Percentiles rank a stretch among this genome's conserved stretches.
phyloP scores from a whole-genome alignment of 1,140 invertebrate genomes.

The Platyscapa corneri region DNA sequence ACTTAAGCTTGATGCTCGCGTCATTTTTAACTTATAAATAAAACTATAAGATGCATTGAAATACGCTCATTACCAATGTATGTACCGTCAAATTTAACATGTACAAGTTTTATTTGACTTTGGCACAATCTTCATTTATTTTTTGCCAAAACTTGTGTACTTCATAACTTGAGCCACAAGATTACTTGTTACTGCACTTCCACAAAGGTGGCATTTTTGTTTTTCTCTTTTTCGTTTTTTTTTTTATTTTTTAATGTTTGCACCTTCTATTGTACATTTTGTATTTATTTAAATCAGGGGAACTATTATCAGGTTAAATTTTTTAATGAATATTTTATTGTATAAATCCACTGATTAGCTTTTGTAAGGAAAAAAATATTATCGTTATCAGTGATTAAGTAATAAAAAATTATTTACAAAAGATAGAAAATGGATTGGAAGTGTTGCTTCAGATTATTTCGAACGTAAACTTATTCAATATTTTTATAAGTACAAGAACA shows the following conservation, averaged over 20 bases:
- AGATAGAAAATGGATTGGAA: conserved; percentile 46
- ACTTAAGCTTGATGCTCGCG: conserved; percentile 19
- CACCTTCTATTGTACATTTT: conserved; percentile 46
- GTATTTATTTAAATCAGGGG: conserved; percentile 48
- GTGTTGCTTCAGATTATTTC: conserved; percentile 48
- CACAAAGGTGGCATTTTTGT: conserved; percentile 9
- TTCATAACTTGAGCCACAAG: neutral
- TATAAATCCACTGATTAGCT: conserved; percentile 36
- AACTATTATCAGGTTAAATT: conserved; percentile 42
- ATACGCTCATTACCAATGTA: conserved; percentile 23
- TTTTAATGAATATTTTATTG: conserved; percentile 34
- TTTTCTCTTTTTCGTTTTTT: conserved; percentile 15
- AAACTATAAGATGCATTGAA: conserved; percentile 22
- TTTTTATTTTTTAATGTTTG: conserved; percentile 44
- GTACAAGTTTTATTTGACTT: conserved; percentile 3
- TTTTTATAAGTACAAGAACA: conserved; percentile 53
- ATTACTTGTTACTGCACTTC: conserved; percentile 24
- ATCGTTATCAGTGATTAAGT: conserved; percentile 37
- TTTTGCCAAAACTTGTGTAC: conserved; percentile 14
- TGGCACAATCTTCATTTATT: conserved; percentile 28
- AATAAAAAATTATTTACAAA: conserved; percentile 49
- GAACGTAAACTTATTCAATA: conserved; percentile 51
- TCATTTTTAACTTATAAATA: conserved; percentile 29
- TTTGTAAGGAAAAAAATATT: conserved; percentile 41
- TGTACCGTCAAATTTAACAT: conserved; percentile 27